These are phyloP conservation scores for Rhegmatorhina hoffmannsi DNA, from an alignment of 2,113 vertebrate genomes.

Conservation along the genomic window DNA sequence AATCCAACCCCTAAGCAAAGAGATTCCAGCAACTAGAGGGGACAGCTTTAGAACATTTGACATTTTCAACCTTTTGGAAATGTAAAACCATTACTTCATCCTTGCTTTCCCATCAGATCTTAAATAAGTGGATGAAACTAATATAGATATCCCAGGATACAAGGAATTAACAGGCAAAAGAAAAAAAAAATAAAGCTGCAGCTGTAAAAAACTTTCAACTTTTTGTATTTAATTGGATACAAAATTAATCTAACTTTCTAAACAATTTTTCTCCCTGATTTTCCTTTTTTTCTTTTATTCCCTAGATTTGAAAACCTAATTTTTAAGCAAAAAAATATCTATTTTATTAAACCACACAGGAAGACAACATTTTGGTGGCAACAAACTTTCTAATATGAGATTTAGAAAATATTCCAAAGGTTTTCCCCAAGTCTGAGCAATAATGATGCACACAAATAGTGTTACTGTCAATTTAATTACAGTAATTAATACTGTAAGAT, in stretches of 20 bases:
- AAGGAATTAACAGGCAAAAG: not conserved
- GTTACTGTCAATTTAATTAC: not conserved
- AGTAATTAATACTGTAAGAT: not conserved
- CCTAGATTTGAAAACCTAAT: not conserved
- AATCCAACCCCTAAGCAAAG: not conserved
- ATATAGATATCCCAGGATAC: not conserved
- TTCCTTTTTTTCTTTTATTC: not conserved
- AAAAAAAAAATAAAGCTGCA: not conserved
- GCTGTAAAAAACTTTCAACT: fast-evolving
- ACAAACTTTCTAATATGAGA: not conserved
- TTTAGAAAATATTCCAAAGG: not conserved
- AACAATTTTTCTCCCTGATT: not conserved
- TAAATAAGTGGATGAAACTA: not conserved
- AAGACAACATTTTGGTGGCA: not conserved
- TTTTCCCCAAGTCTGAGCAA: not conserved
- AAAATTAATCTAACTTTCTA: not conserved
- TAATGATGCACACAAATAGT: not conserved
- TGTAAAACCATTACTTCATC: not conserved
- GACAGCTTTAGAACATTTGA: not conserved
- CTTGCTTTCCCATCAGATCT: not conserved
- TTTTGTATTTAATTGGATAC: not conserved
- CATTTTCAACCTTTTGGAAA: not conserved
- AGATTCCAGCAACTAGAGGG: not conserved
- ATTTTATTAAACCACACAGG: not conserved
- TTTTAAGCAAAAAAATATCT: not conserved